Conservation (phyloP, 2,797 vertebrate species). For the Myotis myotis region DNA sequence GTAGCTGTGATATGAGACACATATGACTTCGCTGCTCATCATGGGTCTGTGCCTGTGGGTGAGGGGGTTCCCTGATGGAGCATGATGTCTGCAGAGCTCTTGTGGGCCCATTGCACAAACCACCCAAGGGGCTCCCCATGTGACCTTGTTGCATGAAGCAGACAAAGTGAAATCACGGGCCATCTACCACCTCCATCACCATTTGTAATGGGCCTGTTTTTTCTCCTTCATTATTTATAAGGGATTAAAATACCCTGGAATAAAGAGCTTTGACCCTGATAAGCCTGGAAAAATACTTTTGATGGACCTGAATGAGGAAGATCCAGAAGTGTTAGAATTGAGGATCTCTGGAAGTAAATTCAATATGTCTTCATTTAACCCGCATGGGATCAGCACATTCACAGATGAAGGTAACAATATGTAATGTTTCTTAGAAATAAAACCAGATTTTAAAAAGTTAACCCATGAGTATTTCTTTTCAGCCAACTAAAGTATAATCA, state of each 20-base stretch:
- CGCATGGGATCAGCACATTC: conserved; percentile 92
- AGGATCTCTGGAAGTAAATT: conserved; percentile 86
- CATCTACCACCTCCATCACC: background rate
- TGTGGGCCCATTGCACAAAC: background rate
- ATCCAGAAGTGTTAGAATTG: conserved; percentile 83
- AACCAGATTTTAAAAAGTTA: background rate
- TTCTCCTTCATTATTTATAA: conserved; percentile 64
- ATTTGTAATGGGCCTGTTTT: background rate
- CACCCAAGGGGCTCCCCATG: background rate
- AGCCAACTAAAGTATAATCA: background rate
- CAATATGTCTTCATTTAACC: conserved; percentile 89
- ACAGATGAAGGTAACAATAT: conserved; percentile 84
- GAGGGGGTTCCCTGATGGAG: background rate
- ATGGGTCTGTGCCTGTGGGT: background rate
- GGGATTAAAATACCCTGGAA: conserved; percentile 89
- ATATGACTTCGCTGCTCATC: background rate
- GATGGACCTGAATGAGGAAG: conserved; percentile 87
- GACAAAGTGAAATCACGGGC: background rate
- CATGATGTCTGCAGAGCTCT: background rate
- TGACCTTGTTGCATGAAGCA: background rate
- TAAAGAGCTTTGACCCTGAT: conserved; percentile 81
- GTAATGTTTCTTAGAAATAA: background rate
- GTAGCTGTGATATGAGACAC: background rate
- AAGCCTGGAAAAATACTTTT: conserved; percentile 88
- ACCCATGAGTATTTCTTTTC: background rate